A percentile compares a stretch with the other conserved stretches of the same genome.
phyloP scores from a whole-genome alignment of 2,888 invertebrate species.

The Agrochola litura region DNA sequence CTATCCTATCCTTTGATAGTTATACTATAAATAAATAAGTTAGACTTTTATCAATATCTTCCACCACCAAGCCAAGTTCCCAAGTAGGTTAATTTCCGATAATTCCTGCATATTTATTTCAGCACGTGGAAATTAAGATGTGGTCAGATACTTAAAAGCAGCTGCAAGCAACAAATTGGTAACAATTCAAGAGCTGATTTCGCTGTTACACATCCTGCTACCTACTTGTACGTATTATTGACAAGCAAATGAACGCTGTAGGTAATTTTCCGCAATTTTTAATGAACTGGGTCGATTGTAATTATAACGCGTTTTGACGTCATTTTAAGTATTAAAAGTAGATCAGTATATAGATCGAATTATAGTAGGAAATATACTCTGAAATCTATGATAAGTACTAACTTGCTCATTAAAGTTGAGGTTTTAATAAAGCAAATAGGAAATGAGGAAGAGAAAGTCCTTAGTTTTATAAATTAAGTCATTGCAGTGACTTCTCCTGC shows the following conservation, averaged over 20 bases:
- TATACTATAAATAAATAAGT: too few relatives aligned
- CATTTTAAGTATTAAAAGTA: conserved; percentile 7
- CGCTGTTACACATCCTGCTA: neutral
- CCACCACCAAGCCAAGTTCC: too few relatives aligned
- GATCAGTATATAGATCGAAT: conserved; percentile 42
- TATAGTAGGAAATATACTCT: conserved; percentile 56
- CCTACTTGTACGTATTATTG: conserved; percentile 16
- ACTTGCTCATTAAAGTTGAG: conserved; percentile 7
- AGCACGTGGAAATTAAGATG: too few relatives aligned
- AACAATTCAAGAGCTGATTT: neutral
- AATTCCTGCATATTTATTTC: too few relatives aligned
- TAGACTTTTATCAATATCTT: too few relatives aligned
- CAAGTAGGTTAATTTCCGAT: too few relatives aligned
- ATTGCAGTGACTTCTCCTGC: neutral
- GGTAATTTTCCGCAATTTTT: conserved; percentile 36
- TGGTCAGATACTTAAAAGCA: neutral
- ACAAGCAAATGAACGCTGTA: conserved; percentile 34
- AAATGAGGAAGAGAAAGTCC: conserved; percentile 10
- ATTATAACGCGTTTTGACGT: conserved; percentile 16
- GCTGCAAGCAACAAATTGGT: too few relatives aligned
- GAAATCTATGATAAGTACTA: conserved; percentile 33
- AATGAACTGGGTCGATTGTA: conserved; percentile 30
- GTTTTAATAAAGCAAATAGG: conserved; percentile 12
- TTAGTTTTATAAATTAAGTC: neutral
- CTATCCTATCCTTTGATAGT: too few relatives aligned